These are phyloP conservation scores for Hartigia nigra DNA, from an alignment of 2,888 invertebrate species.

Conservation along the genomic window DNA sequence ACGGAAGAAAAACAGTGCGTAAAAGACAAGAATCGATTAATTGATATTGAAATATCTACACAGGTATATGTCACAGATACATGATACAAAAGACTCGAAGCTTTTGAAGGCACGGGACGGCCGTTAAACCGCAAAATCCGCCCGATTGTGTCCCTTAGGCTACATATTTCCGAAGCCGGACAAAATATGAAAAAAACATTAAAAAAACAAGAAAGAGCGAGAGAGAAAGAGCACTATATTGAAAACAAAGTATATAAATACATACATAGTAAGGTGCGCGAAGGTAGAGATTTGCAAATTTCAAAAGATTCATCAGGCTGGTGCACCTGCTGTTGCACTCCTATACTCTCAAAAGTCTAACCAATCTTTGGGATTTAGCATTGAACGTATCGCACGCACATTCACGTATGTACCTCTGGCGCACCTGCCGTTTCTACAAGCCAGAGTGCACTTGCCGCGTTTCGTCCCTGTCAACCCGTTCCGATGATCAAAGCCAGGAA, in stretches of 20 bases:
- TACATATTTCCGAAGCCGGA: neutral
- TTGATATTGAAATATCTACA: neutral
- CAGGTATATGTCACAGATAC: neutral
- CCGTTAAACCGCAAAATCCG: neutral
- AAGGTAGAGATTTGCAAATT: neutral
- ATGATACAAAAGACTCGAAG: neutral
- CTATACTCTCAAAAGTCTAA: neutral
- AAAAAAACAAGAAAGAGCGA: neutral
- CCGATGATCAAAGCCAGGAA: neutral
- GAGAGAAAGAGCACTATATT: neutral
- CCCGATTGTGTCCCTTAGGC: neutral
- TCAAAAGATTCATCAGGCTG: neutral
- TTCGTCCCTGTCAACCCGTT: neutral
- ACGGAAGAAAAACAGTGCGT: neutral
- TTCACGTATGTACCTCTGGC: neutral
- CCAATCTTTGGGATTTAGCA: neutral
- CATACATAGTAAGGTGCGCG: neutral
- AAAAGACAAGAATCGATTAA: neutral
- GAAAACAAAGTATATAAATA: neutral
- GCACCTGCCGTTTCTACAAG: neutral
- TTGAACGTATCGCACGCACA: neutral
- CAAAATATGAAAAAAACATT: neutral
- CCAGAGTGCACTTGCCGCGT: neutral
- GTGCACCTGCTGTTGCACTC: neutral
- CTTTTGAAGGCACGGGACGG: neutral